These are phyloP conservation scores for Ptychobarbus kaznakovi DNA, from an alignment of 2,797 vertebrate species.

Conservation along the genomic window DNA sequence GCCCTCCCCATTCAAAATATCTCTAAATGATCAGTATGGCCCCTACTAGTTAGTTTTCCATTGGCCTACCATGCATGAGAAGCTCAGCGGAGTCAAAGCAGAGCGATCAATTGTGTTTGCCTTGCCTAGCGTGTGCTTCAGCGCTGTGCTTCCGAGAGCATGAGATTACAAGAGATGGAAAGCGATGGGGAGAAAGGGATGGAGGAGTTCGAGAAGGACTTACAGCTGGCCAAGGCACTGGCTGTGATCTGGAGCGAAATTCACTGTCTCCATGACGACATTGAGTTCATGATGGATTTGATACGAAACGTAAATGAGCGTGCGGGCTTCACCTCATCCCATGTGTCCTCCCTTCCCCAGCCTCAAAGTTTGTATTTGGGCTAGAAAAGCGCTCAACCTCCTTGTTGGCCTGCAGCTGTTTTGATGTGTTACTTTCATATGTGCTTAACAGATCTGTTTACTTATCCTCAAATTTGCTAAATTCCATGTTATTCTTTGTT, in stretches of 20 bases:
- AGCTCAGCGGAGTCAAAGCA: slow-evolving; percentile 24
- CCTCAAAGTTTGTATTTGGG: neutral
- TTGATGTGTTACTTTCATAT: neutral
- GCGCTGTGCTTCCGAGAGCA: slow-evolving; percentile 21
- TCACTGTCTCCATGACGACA: slow-evolving; percentile 61
- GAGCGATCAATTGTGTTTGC: slow-evolving; percentile 66
- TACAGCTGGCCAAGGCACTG: slow-evolving; percentile 48
- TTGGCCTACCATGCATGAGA: slow-evolving; percentile 51
- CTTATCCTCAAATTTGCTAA: slow-evolving; percentile 25
- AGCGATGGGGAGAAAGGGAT: slow-evolving; percentile 42
- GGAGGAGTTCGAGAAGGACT: slow-evolving; percentile 48
- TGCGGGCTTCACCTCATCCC: slow-evolving; percentile 1
- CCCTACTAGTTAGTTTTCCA: slow-evolving; percentile 42
- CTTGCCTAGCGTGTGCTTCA: slow-evolving; percentile 58
- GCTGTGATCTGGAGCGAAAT: slow-evolving; percentile 63
- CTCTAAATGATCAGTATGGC: slow-evolving; percentile 5
- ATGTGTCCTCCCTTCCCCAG: neutral
- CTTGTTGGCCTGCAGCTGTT: neutral
- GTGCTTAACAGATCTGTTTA: neutral
- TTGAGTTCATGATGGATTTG: slow-evolving; percentile 60
- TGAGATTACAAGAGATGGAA: slow-evolving; percentile 52
- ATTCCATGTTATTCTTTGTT: neutral
- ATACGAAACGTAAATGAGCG: slow-evolving; percentile 64
- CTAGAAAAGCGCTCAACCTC: neutral
- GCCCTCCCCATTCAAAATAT: slow-evolving; percentile 11